phyloP scores from a whole-genome alignment of 2,113 vertebrate genomes.

The Spea multiplicata region DNA sequence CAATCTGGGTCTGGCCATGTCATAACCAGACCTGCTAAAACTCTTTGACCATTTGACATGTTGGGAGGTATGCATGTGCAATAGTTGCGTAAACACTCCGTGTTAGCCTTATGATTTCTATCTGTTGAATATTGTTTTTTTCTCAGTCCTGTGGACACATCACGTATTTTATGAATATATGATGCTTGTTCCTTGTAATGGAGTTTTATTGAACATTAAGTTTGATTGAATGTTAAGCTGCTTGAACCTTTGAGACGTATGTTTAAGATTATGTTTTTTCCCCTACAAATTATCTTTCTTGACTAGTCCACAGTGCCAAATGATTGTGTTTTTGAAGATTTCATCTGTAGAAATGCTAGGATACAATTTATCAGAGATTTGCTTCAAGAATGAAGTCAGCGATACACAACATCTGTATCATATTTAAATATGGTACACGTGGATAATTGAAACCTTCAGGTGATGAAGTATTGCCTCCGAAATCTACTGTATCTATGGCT shows the following conservation, averaged over 20 bases:
- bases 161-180: neutral
- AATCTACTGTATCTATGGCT: constrained; percentile 5
- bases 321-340: constrained; percentile 6
- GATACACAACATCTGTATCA: constrained; percentile 22
- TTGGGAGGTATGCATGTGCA: neutral
- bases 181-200: neutral
- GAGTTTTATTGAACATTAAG: neutral
- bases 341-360: constrained; percentile 14
- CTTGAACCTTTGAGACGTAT: neutral
- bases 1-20: too few species aligned
- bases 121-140: neutral
- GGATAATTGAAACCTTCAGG: constrained; percentile 21
- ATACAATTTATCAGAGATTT: constrained; percentile 31
- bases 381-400: constrained; percentile 11
- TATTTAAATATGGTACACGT: constrained; percentile 27
- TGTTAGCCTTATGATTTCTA: neutral
- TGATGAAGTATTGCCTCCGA: neutral
- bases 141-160: neutral
- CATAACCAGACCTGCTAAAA: too few species aligned
- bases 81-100: neutral
- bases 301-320: neutral
- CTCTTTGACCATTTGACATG: too few species aligned
- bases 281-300: constrained; percentile 1
- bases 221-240: neutral
- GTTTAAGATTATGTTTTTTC: neutral